Conservation (phyloP, 2,113 vertebrate genomes). For the Aspiorhynchus laticeps region DNA sequence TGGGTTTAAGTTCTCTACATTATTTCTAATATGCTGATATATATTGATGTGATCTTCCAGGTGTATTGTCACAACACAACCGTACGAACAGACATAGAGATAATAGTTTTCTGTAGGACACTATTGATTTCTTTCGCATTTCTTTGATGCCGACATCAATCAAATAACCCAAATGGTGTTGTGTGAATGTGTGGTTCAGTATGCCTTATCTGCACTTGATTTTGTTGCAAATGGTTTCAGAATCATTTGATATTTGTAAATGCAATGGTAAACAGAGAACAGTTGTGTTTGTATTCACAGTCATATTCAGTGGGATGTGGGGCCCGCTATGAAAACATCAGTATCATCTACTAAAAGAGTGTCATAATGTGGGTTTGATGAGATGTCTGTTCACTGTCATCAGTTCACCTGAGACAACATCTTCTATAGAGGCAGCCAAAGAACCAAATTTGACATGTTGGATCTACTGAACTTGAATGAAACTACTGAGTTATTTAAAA, state of each 20-base stretch:
- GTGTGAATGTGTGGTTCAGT: constrained; percentile 10
- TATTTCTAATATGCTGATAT: constrained; percentile 21
- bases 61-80: background rate
- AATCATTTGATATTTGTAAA: constrained; percentile 11
- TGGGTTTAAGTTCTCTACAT: constrained; percentile 9
- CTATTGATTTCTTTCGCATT: background rate
- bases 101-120: background rate
- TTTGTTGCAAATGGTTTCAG: background rate
- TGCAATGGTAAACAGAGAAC: constrained; percentile 10
- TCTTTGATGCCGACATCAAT: background rate
- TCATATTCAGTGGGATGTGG: background rate
- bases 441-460: constrained; percentile 22
- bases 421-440: constrained; percentile 47
- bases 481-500: constrained; percentile 23
- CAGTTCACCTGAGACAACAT: background rate
- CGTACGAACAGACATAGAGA: background rate
- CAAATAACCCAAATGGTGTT: background rate
- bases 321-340: background rate
- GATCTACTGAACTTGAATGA: constrained; percentile 21
- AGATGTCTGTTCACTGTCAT: constrained; percentile 9
- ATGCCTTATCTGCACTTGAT: background rate
- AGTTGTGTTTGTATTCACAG: background rate
- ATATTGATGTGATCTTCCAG: background rate
- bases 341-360: constrained; percentile 5
- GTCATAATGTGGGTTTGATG: background rate